phyloP scores from a whole-genome alignment of 2,888 invertebrate species.

The Eutolmus rufibarbis region DNA sequence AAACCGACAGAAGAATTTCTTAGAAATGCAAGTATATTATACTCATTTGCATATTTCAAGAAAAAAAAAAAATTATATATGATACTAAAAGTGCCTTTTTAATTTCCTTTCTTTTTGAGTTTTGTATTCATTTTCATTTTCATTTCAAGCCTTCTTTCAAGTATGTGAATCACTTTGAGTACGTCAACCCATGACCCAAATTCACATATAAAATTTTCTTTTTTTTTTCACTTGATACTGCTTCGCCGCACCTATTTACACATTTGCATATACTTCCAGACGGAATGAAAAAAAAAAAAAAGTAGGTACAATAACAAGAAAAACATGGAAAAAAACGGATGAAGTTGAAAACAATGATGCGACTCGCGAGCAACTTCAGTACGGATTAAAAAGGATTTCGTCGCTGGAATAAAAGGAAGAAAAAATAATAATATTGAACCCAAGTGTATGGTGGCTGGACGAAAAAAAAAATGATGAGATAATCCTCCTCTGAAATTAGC shows the following conservation, averaged over 20 bases:
- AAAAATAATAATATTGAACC: background rate
- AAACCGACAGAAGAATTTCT: too few species aligned
- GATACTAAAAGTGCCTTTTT: background rate
- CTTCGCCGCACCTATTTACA: background rate
- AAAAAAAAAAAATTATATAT: background rate
- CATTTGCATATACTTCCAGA: background rate
- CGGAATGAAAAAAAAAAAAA: background rate
- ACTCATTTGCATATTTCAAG: too few species aligned
- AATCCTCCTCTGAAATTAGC: background rate
- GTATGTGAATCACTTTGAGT: background rate
- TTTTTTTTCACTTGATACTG: background rate
- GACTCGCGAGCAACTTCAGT: background rate
- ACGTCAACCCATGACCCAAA: background rate
- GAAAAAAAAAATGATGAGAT: too few species aligned
- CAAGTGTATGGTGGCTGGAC: too few species aligned
- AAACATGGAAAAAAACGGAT: background rate
- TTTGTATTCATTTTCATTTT: background rate
- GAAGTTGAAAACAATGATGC: background rate
- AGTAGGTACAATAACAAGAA: background rate
- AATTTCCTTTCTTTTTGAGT: background rate
- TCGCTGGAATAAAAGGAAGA: background rate
- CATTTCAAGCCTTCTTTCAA: background rate
- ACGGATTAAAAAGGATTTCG: background rate
- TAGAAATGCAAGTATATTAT: too few species aligned
- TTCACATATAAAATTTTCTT: background rate